phyloP scores from a whole-genome alignment of 2,797 vertebrate genomes.

The Sebastes iracundus region DNA sequence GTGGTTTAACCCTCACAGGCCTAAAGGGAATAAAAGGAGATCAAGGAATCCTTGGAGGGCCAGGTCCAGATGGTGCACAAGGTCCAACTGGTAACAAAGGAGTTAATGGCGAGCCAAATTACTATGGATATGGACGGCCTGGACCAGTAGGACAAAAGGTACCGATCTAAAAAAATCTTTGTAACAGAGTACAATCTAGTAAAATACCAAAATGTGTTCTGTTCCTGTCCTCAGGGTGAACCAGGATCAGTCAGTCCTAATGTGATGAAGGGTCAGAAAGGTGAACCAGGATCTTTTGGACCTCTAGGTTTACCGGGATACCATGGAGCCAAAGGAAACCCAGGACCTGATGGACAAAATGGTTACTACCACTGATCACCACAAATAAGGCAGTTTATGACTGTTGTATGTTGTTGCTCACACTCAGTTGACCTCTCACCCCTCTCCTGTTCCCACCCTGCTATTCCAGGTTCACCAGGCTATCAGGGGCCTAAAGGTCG shows the following conservation, averaged over 20 bases:
- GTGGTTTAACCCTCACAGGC: constrained; percentile 39
- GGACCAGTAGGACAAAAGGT: constrained; percentile 74
- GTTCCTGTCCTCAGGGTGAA: constrained; percentile 67
- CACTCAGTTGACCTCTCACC: background rate
- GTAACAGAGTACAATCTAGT: background rate
- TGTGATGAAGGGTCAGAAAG: constrained; percentile 67
- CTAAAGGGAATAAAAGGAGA: constrained; percentile 68
- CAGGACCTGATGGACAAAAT: constrained; percentile 56
- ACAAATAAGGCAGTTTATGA: background rate
- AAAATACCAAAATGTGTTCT: background rate
- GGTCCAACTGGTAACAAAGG: constrained; percentile 70
- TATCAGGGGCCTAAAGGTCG: constrained; percentile 83
- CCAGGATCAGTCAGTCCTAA: background rate
- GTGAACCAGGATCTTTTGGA: constrained; percentile 60
- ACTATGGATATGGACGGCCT: constrained; percentile 37
- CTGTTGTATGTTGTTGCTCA: background rate
- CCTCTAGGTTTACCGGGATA: constrained; percentile 45
- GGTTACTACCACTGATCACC: constrained; percentile 46
- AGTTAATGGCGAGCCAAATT: constrained; percentile 50
- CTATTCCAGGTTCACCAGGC: constrained; percentile 83
- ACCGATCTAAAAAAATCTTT: background rate
- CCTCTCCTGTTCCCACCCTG: background rate
- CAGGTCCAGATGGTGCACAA: constrained; percentile 52
- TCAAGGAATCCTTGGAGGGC: constrained; percentile 54
- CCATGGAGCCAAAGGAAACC: constrained; percentile 59